A percentile compares a stretch with the other conserved stretches of the same genome.
Conservation (phyloP, 2,888 invertebrate species). For the Anthophora plumipes region DNA sequence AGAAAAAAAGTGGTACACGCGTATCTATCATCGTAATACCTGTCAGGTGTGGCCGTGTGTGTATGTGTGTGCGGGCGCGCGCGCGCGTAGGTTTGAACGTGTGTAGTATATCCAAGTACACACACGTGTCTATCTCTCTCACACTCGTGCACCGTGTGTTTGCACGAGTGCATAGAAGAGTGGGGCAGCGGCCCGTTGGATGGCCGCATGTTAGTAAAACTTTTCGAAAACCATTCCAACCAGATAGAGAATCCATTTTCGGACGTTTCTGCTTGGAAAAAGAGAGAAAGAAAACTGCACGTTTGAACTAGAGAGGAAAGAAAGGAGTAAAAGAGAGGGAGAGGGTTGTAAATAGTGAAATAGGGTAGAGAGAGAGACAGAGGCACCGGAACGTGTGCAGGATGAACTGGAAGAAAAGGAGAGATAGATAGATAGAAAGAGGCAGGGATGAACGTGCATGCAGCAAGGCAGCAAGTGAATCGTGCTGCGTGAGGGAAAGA, state of each 20-base stretch:
- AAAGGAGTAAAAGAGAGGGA: slow-evolving; percentile 1
- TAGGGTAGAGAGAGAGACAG: neutral
- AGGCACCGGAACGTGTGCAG: neutral
- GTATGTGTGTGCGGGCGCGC: slow-evolving; percentile 25
- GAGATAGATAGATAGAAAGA: neutral
- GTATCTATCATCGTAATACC: slow-evolving; percentile 74
- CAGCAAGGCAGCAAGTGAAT: slow-evolving; percentile 32
- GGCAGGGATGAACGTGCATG: slow-evolving; percentile 12
- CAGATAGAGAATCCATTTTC: slow-evolving; percentile 69
- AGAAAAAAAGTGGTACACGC: slow-evolving; percentile 65
- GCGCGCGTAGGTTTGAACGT: no score
- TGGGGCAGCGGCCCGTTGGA: neutral
- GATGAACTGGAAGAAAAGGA: neutral
- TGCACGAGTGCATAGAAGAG: slow-evolving; percentile 12
- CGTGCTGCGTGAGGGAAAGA: slow-evolving; percentile 22
- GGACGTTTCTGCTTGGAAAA: slow-evolving; percentile 45
- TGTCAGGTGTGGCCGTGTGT: slow-evolving; percentile 52
- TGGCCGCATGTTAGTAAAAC: slow-evolving; percentile 48
- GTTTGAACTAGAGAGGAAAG: neutral
- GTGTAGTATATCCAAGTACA: slow-evolving; percentile 7
- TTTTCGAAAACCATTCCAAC: slow-evolving; percentile 63
- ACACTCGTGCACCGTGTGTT: slow-evolving; percentile 10
- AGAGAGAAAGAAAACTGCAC: no score
- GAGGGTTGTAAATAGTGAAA: slow-evolving; percentile 11
- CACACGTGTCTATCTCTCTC: neutral